Evolutionary conservation across 2,797 vertebrate genomes (phyloP).

Genomic region (Huso huso): DNA sequence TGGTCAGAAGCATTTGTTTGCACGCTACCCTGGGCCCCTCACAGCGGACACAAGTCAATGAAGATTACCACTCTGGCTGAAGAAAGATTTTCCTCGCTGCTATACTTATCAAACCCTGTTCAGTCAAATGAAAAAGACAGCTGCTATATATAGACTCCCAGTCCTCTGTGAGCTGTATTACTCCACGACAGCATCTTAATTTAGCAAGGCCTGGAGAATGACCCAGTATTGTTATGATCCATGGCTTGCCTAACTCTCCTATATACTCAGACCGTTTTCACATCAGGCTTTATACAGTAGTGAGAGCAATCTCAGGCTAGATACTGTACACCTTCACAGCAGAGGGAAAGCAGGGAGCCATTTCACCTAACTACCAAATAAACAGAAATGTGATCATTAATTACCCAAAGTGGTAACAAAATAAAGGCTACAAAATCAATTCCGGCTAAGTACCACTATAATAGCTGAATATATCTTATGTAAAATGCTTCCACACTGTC

Average conservation of each 20-base stretch:
- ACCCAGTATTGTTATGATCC: constrained; percentile 22
- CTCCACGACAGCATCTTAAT: constrained; percentile 37
- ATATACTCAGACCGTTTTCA: neutral
- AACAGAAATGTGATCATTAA: too few species aligned
- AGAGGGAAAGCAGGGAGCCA: too few species aligned
- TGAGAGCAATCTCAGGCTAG: too few species aligned
- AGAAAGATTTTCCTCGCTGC: neutral
- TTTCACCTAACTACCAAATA: too few species aligned
- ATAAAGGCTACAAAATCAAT: too few species aligned
- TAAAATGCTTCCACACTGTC: too few species aligned
- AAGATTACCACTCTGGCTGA: too few species aligned
- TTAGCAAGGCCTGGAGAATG: constrained; percentile 44
- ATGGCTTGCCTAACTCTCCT: neutral
- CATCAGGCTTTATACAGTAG: too few species aligned
- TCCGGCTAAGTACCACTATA: too few species aligned
- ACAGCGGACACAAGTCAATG: neutral
- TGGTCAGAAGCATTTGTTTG: neutral
- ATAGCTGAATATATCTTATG: too few species aligned
- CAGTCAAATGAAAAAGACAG: constrained; percentile 31
- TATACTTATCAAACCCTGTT: constrained; percentile 23
- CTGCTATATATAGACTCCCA: constrained; percentile 46
- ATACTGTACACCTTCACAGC: too few species aligned
- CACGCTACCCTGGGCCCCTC: neutral
- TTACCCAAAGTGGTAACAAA: too few species aligned
- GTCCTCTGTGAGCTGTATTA: constrained; percentile 32